phyloP scores from a whole-genome alignment of 2,113 vertebrate species.

The Otis tarda region DNA sequence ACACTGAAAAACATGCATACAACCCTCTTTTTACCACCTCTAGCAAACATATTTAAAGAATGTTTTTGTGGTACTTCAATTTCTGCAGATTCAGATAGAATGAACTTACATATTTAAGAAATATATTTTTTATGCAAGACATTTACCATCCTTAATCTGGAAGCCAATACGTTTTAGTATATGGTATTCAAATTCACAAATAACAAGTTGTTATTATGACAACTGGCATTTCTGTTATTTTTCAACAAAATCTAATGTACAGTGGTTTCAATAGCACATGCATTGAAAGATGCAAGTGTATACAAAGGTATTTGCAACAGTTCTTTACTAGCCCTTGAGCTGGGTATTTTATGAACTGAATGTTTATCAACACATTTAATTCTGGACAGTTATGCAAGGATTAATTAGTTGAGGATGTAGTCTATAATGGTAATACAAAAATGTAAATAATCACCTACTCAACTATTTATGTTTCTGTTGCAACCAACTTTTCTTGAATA shows the following conservation, averaged over 20 bases:
- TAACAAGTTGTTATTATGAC: conserved; percentile 12
- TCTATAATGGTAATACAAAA: neutral
- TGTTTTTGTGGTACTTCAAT: neutral
- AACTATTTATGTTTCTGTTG: neutral
- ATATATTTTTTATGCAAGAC: neutral
- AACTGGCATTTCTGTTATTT: neutral
- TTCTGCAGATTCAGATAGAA: neutral
- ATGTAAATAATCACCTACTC: neutral
- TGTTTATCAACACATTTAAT: neutral
- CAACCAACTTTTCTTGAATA: neutral
- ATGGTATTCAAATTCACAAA: neutral
- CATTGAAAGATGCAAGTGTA: neutral
- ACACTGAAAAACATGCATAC: neutral
- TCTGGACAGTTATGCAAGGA: neutral
- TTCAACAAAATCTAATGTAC: neutral
- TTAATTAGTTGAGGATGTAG: neutral
- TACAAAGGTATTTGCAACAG: neutral
- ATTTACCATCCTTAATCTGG: neutral
- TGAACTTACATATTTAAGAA: neutral
- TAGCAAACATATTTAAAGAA: neutral
- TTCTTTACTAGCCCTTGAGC: neutral
- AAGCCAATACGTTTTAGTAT: neutral
- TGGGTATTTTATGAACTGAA: neutral
- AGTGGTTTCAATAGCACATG: neutral
- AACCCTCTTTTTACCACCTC: neutral